Evolutionary conservation across 53 echinoderm and acorn worm genomes (phyloP).

Genomic region (Temnopleurus reevesii): DNA sequence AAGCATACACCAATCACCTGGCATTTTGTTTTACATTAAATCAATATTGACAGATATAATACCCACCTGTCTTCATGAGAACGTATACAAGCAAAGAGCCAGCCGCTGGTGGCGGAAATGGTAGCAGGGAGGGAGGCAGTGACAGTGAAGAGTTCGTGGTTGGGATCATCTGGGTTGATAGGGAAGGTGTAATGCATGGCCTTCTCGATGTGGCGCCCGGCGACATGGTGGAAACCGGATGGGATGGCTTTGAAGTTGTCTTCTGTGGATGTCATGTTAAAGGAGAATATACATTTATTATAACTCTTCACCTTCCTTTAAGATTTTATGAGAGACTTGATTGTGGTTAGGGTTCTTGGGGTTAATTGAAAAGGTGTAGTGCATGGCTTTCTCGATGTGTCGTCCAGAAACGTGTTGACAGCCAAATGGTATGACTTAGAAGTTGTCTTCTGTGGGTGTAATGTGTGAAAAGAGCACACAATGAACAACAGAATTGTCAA

Average conservation of each 20-base stretch:
- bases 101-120: slow-evolving; percentile 29
- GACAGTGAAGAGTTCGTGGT: slow-evolving; percentile 64
- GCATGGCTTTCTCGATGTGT: slow-evolving; percentile 41
- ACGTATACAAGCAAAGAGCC: slow-evolving; percentile 78
- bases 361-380: slow-evolving; percentile 73
- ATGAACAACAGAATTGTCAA: too few species aligned
- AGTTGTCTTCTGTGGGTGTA: slow-evolving; percentile 55
- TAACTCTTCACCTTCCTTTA: too few species aligned
- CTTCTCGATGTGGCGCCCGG: slow-evolving; percentile 50
- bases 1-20: too few species aligned
- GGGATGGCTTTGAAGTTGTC: slow-evolving; percentile 67
- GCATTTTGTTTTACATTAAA: too few species aligned
- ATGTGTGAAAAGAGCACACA: too few species aligned
- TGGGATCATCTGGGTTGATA: slow-evolving; percentile 35
- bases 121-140: slow-evolving; percentile 50
- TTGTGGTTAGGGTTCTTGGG: slow-evolving; percentile 29
- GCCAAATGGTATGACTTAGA: slow-evolving; percentile 46
- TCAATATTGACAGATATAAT: too few species aligned
- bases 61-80: slow-evolving; percentile 59
- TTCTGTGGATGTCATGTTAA: too few species aligned
- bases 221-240: slow-evolving; percentile 53
- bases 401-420: slow-evolving; percentile 43
- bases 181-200: slow-evolving; percentile 77
- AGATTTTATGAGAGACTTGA: too few species aligned
- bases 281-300: too few species aligned